Base-by-base conservation (phyloP, 1,140 invertebrate genomes). In the Antheraea pernyi region DNA sequence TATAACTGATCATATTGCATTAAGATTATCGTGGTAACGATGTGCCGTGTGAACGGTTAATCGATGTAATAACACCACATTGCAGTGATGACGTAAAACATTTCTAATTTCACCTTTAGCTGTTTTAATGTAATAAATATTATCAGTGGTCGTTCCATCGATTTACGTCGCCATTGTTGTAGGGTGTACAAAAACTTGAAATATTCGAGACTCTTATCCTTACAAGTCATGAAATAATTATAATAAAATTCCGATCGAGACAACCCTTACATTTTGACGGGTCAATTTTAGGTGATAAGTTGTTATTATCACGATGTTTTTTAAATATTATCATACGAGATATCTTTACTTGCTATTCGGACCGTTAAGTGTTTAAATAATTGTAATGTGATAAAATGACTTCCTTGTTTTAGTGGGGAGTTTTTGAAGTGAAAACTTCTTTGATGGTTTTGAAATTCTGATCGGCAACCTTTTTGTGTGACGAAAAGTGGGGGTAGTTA, bases 141-240 rank as follows among this genome's bases (percentile, higher is more conserved):
- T 59, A 62, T 46, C 65, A 61, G 37, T 36, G 67, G 65, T 63
- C 36, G 67, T 59, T 71, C 62, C 48, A 60, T 58, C 30, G 46
- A 63, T 53, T 70, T 68, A 68, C 60, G 66, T 60, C 61, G 61
- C 36, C 36, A 62, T 36, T 62, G 59, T 39, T 30, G 59, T 68
- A 65, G 67, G 70, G 61, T 74, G 70, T 67, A 70, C 69, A 74
- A 77, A 77, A 75, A 77, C 72, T 65, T 67, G 70, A 69, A 73
- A 72, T 73, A 75, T 70, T 64, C 69, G 53, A 39, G 68, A 73
- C 72, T 77, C 72, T 77, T 70, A 67, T 36, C n/a, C 53, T 69
- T 73, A 77, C 75, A 75, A 77, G 72, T 75, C 16, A 13, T 53
- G 16, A 16, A 42, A 53, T 53, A n/a, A 53, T 13, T 53, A 53